Conservation (phyloP, 2,797 vertebrate genomes). For the Lithobates pipiens region DNA sequence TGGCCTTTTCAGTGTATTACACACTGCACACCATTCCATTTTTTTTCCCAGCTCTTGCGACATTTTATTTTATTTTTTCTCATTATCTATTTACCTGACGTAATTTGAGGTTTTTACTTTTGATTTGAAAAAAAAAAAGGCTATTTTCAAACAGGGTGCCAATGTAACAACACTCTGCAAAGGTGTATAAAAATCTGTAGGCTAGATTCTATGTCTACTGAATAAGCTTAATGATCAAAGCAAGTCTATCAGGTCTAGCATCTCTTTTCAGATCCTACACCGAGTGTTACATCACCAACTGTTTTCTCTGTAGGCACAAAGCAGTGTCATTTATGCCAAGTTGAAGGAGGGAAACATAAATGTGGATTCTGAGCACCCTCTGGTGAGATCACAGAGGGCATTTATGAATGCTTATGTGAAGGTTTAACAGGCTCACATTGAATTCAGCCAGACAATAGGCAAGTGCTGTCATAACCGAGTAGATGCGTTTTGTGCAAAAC, state of each 20-base stretch:
- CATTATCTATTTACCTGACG: not conserved
- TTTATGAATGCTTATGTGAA: not conserved
- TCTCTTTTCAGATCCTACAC: not conserved
- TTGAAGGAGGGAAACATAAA: too few relatives aligned
- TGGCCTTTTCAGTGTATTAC: not conserved
- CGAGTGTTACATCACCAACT: not conserved
- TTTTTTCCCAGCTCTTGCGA: not conserved
- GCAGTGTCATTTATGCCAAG: too few relatives aligned
- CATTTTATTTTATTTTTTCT: not conserved
- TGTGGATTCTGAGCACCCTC: not conserved
- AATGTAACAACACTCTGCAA: slow-evolving; percentile 63
- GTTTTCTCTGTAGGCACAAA: too few relatives aligned
- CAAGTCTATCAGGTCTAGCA: not conserved
- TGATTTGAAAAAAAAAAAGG: not conserved
- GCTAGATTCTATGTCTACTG: not conserved
- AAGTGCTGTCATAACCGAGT: not conserved
- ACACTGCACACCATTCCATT: not conserved
- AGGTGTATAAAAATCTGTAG: not conserved
- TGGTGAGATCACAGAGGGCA: not conserved
- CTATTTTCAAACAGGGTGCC: not conserved
- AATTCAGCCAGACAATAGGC: not conserved
- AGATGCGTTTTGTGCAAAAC: not conserved
- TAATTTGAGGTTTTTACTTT: not conserved
- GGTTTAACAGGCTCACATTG: not conserved
- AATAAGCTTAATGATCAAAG: not conserved